Base-by-base conservation (phyloP, 1,140 invertebrate species). In the Alviniconcha marisindica region DNA sequence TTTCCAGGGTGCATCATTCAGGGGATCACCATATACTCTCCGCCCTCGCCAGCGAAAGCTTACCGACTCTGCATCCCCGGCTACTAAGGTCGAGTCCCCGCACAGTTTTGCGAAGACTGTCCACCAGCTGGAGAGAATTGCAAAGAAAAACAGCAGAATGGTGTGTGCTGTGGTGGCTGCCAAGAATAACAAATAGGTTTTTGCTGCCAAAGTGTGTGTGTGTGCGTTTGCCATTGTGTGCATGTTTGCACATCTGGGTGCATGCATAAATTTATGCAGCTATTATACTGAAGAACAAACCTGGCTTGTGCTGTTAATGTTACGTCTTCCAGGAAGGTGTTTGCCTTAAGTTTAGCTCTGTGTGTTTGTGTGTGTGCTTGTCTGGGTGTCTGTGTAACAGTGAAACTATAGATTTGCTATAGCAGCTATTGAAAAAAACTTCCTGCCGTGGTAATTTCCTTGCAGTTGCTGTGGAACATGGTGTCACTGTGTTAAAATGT, bases 51-150 rank as follows among this genome's bases (percentile, higher is more conserved):
- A 56, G 79, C 44, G 28, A 1, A 42, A 48, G 28, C 4, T 28
- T 44, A 74, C 24, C 21, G 7, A 31, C 24, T 77, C 10, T 36
- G 44, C 81, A 21, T 80, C 83, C 44, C 83, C 85, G 44, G 84
- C 82, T 2, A 18, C 77, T 4, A 48, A 81, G n/a, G 84, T 84
- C 2, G 87, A 87, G 81, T 84, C 84, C 5, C 76, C 85, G 12
- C 77, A 66, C n/a, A 87, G 84, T 66, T 87, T 87, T 54, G 78
- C 76, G 24, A 84, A 66, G 28, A 87, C 83, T 33, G 85, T 87
- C 24, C 54, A 63, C 14, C 83, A 85, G 54, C 51, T 87, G 40
- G 84, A 85, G 48, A 76, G 83, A 54, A 69, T 86, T 18, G 78
- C 87, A 21, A 33, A 81, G 66, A 84, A 86, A 71, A 87, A 87